Conservation (phyloP, 1,140 invertebrate species). For the Cherax destructor region DNA sequence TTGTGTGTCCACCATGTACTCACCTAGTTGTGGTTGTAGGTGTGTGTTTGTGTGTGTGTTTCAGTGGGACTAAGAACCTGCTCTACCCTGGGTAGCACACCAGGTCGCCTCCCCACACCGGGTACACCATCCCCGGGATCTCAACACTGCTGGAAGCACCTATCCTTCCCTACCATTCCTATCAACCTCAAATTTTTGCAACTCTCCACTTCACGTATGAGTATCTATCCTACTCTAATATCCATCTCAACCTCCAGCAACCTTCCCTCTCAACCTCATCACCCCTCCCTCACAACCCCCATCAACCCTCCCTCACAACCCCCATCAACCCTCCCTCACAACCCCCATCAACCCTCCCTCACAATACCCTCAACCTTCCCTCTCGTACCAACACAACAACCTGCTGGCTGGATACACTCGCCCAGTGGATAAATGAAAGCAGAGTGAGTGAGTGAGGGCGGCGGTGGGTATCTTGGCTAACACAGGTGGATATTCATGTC, state of each 20-base stretch:
- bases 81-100: too few relatives aligned
- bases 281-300: too few relatives aligned
- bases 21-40: too few relatives aligned
- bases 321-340: too few relatives aligned
- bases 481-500: not conserved
- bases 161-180: not conserved
- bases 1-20: not conserved
- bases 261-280: too few relatives aligned
- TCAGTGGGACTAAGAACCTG: not conserved
- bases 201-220: not conserved
- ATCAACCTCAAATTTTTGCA: not conserved
- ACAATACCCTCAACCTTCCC: too few relatives aligned
- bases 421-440: not conserved
- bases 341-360: too few relatives aligned
- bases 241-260: too few relatives aligned
- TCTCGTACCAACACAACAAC: not conserved
- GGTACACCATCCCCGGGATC: not conserved
- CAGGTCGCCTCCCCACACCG: not conserved
- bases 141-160: not conserved
- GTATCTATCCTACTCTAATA: not conserved
- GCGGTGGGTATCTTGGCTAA: not conserved
- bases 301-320: too few relatives aligned
- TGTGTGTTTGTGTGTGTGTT: conserved; percentile 6
- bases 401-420: not conserved
- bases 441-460: not conserved